Percentiles rank a stretch among this genome's conserved stretches.
These are phyloP conservation scores for Agrochola circellaris DNA, from an alignment of 2,888 invertebrate genomes.

Conservation along the genomic window DNA sequence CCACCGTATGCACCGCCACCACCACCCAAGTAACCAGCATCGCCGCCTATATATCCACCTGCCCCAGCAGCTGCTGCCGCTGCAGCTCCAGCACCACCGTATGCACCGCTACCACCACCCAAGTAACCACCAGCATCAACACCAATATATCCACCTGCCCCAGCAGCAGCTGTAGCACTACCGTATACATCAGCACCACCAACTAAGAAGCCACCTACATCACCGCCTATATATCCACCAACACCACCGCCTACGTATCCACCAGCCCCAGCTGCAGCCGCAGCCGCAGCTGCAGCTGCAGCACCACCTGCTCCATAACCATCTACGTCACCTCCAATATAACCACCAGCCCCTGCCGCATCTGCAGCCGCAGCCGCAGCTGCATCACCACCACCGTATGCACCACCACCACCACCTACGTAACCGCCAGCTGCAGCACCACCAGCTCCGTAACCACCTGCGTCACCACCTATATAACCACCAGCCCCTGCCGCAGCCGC, in stretches of 20 bases:
- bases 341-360: not conserved
- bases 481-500: not conserved
- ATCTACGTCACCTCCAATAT: not conserved
- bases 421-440: not conserved
- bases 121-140: not conserved
- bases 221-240: not conserved
- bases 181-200: not conserved
- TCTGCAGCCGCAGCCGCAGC: no score
- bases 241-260: not conserved
- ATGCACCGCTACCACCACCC: not conserved
- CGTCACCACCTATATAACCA: not conserved
- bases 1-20: no score
- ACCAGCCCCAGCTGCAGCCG: not conserved
- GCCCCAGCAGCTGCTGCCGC: not conserved
- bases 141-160: not conserved
- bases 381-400: not conserved
- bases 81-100: not conserved
- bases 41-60: not conserved
- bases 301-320: not conserved
- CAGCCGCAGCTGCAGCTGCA: not conserved
- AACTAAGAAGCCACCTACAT: not conserved
- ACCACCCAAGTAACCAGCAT: not conserved
- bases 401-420: not conserved
- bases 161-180: constrained; percentile 3
- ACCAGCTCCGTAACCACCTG: not conserved